Base-by-base conservation (phyloP, 2,797 vertebrate genomes). In the Buceros bicornis region DNA sequence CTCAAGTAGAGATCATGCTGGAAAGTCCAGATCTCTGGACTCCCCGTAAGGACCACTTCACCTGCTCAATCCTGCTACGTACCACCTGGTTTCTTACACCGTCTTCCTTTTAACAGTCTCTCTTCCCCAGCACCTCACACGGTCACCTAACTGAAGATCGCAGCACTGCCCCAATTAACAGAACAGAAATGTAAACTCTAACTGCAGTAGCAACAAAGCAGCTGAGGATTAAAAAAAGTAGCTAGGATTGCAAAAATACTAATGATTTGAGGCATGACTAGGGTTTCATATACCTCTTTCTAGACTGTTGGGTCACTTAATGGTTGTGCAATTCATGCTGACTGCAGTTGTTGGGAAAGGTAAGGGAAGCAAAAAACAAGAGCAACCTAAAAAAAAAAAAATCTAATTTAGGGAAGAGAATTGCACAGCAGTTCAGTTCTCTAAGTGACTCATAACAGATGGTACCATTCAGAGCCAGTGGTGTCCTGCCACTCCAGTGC, bases 271-370 rank as follows among this genome's bases (percentile, higher is more conserved):
- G 43, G 62, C 66, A 45, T 0, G 0, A 60, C 43, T 11, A 62
- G n/a, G 43, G 47, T 87, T 96, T 91, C 0, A 0, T 77, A 84
- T 61, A 43, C 43, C 51, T 87, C 88, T 26, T 54, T 53, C 77
- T 84, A 74, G n/a, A 71, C 67, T 92, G 48, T 60, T 89, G 60
- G 48, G 90, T 80, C 81, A 94, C 60, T 84, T 67, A 28, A 50
- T 11, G 85, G 43, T 94, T 96, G 89, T 77, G 90, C 61, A 96
- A 93, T 25, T 89, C 15, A 6, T 40, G 83, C 81, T 82, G 83
- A 93, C 71, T 94, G 79, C 74, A 87, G 78, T 54, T 92, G 48
- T 87, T 94, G 78, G 81, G 81, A 96, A 96, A 95, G 89, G 92
- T 93, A 43, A 66, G 81, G 62, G 60, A 90, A 66, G 9, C 28